Evolutionary conservation across 1,140 invertebrate genomes (phyloP).

Genomic region (Cotesia typhae): DNA sequence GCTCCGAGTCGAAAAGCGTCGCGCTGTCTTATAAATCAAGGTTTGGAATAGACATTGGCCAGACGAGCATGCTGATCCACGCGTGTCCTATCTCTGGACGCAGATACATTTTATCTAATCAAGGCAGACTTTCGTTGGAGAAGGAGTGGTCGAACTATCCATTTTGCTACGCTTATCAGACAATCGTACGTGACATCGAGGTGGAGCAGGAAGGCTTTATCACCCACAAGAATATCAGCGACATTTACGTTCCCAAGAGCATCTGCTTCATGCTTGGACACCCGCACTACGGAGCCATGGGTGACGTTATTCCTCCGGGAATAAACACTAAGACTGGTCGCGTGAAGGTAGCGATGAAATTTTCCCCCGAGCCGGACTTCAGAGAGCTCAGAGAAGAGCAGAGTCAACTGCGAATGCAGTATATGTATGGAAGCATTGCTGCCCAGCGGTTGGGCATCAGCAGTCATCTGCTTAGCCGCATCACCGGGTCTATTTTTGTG

Average conservation of each 20-base stretch:
- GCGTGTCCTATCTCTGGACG: constrained; percentile 77
- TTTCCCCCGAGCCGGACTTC: constrained; percentile 65
- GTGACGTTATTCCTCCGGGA: constrained; percentile 66
- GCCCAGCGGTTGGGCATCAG: constrained; percentile 73
- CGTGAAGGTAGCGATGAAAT: constrained; percentile 67
- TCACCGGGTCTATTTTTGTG: constrained; percentile 85
- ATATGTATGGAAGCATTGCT: constrained; percentile 52
- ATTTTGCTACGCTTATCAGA: constrained; percentile 75
- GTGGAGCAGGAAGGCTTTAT: constrained; percentile 60
- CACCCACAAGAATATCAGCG: constrained; percentile 69
- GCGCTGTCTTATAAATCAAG: constrained; percentile 70
- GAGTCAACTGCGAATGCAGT: constrained; percentile 43
- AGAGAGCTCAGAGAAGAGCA: constrained; percentile 45
- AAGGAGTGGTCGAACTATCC: constrained; percentile 73
- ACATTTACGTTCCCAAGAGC: constrained; percentile 76
- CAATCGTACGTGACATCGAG: constrained; percentile 71
- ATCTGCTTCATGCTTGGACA: constrained; percentile 80
- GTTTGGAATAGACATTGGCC: constrained; percentile 79
- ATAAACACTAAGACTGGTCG: constrained; percentile 62
- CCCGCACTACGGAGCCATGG: constrained; percentile 82
- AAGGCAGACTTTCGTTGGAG: constrained; percentile 72
- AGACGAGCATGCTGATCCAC: constrained; percentile 76
- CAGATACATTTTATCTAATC: constrained; percentile 67
- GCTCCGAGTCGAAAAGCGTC: not conserved
- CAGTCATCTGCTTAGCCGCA: constrained; percentile 76